phyloP scores from a whole-genome alignment of 2,797 vertebrate genomes.

The Remorina albescens region DNA sequence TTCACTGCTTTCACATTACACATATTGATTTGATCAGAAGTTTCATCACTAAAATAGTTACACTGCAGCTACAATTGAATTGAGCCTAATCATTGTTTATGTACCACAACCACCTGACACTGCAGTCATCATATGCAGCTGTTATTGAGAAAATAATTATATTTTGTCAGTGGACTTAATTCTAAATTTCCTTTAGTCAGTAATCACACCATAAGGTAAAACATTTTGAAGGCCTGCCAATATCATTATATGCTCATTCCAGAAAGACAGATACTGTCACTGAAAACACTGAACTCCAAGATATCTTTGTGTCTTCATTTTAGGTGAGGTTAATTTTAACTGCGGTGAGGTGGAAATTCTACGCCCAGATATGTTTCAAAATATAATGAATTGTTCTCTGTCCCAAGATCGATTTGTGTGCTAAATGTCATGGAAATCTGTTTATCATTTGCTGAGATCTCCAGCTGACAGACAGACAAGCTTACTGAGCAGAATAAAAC shows the following conservation, averaged over 20 bases:
- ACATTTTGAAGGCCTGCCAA: background rate
- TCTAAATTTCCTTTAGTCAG: background rate
- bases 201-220: background rate
- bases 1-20: background rate
- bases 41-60: background rate
- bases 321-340: background rate
- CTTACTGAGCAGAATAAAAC: constrained; percentile 15
- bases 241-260: background rate
- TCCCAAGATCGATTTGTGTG: background rate
- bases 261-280: background rate
- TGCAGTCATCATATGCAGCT: no score
- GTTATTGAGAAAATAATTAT: background rate
- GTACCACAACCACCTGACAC: background rate
- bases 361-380: background rate
- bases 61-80: background rate
- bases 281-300: background rate
- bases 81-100: background rate
- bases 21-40: background rate
- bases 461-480: constrained; percentile 23
- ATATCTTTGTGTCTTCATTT: background rate
- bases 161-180: background rate
- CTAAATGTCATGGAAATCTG: constrained; percentile 25
- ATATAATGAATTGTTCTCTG: background rate
- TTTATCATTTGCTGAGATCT: constrained; percentile 21
- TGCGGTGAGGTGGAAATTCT: background rate